Conservation (phyloP, 2,113 vertebrate species). For the Caloenas nicobarica region DNA sequence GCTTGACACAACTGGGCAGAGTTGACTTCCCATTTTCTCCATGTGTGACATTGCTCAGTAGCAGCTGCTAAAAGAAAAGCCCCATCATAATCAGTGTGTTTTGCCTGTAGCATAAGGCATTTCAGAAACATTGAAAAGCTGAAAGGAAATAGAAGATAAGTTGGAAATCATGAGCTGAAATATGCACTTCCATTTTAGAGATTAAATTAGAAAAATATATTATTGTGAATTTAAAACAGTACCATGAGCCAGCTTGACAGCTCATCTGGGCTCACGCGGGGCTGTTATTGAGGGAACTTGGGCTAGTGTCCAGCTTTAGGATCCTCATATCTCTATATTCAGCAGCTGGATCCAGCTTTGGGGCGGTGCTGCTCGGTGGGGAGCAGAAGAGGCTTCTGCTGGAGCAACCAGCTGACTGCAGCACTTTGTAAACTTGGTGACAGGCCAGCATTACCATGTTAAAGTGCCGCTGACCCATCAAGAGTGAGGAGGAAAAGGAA, state of each 20-base stretch:
- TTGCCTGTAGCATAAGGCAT: slow-evolving; percentile 71
- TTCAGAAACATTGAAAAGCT: slow-evolving; percentile 60
- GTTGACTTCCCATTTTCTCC: slow-evolving; percentile 29
- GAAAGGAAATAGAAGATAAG: slow-evolving; percentile 56
- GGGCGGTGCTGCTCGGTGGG: background rate
- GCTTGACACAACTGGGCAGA: slow-evolving; percentile 58
- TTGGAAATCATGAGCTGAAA: slow-evolving; percentile 62
- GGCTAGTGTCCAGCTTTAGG: slow-evolving; percentile 13
- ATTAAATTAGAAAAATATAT: slow-evolving; percentile 67
- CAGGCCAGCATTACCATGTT: background rate
- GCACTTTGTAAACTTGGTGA: background rate
- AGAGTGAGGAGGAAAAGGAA: background rate
- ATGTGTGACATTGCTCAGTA: slow-evolving; percentile 50
- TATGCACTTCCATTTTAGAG: slow-evolving; percentile 47
- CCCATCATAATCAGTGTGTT: slow-evolving; percentile 66
- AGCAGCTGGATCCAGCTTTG: slow-evolving; percentile 9
- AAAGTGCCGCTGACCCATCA: background rate
- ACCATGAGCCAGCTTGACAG: slow-evolving; percentile 63
- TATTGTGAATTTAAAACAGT: slow-evolving; percentile 61
- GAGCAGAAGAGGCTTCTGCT: background rate
- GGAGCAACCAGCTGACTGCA: slow-evolving; percentile 10
- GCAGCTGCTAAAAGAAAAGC: slow-evolving; percentile 61
- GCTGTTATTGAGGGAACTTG: background rate
- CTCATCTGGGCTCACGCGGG: slow-evolving; percentile 18
- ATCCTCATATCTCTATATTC: background rate